phyloP scores from a whole-genome alignment of 2,113 vertebrate genomes.

The Picathartes gymnocephalus region DNA sequence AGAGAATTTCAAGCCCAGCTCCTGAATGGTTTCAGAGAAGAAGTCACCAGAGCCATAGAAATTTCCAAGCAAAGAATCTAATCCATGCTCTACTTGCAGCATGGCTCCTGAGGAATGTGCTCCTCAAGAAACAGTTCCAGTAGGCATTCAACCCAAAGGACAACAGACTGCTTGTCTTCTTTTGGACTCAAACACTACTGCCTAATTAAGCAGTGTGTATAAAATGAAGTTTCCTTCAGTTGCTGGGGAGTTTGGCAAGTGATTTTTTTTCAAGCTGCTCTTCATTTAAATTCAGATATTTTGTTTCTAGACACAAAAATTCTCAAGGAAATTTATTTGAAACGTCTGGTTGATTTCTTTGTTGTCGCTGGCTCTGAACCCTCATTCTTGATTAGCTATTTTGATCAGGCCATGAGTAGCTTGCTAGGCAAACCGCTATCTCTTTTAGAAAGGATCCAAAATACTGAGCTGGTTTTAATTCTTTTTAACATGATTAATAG shows the following conservation, averaged over 20 bases:
- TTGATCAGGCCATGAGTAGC: neutral
- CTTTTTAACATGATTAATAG: neutral
- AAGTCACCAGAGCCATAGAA: neutral
- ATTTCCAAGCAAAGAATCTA: neutral
- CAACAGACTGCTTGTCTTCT: neutral
- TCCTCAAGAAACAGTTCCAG: neutral
- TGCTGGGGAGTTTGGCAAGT: neutral
- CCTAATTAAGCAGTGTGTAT: neutral
- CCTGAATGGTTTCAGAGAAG: neutral
- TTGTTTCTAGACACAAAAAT: constrained; percentile 9
- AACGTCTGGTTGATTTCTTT: constrained; percentile 7
- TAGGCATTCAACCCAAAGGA: neutral
- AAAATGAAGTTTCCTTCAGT: neutral
- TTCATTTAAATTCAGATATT: neutral
- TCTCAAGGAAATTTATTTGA: neutral
- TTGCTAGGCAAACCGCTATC: neutral
- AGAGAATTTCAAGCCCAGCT: neutral
- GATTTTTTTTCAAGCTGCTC: neutral
- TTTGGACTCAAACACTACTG: neutral
- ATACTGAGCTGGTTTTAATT: neutral
- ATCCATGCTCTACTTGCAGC: neutral
- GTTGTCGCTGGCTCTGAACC: neutral
- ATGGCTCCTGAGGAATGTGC: neutral
- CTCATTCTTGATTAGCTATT: neutral
- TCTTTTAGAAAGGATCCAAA: neutral